Evolutionary conservation across 2,113 vertebrate species (phyloP).

Genomic region (Hemibagrus wyckioides): DNA sequence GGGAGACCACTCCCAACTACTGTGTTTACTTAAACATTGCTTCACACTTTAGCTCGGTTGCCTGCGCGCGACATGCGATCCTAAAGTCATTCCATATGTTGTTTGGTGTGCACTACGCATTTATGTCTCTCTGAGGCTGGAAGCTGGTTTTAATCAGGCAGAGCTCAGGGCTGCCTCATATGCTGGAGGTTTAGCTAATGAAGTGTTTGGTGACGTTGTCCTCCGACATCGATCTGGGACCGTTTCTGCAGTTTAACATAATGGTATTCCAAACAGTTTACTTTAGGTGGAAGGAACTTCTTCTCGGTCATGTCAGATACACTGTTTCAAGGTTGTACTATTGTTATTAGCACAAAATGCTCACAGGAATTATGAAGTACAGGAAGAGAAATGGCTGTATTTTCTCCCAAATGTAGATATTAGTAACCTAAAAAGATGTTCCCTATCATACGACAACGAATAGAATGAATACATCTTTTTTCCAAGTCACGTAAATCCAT

Average conservation of each 20-base stretch:
- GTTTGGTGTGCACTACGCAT: neutral
- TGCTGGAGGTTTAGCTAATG: conserved; percentile 23
- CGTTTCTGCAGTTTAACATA: neutral
- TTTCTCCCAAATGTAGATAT: neutral
- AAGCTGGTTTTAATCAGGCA: conserved; percentile 34
- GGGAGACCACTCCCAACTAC: conserved; percentile 3
- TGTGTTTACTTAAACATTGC: conserved; percentile 21
- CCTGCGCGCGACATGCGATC: conserved; percentile 15
- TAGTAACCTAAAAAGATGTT: neutral
- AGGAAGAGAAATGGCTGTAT: neutral
- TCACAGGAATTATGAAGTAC: neutral
- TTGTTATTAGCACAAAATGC: neutral
- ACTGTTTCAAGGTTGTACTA: neutral
- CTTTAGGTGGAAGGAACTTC: neutral
- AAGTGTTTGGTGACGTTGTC: conserved; percentile 15
- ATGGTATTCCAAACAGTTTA: neutral
- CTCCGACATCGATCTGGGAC: neutral
- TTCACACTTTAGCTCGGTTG: conserved; percentile 5
- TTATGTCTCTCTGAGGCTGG: neutral
- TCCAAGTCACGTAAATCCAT: neutral
- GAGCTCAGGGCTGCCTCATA: conserved; percentile 4
- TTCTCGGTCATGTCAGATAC: neutral
- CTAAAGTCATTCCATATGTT: conserved; percentile 28
- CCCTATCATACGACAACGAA: neutral
- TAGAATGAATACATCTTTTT: neutral